phyloP scores from a whole-genome alignment of 2,888 invertebrate species.

The Phasia obesa region DNA sequence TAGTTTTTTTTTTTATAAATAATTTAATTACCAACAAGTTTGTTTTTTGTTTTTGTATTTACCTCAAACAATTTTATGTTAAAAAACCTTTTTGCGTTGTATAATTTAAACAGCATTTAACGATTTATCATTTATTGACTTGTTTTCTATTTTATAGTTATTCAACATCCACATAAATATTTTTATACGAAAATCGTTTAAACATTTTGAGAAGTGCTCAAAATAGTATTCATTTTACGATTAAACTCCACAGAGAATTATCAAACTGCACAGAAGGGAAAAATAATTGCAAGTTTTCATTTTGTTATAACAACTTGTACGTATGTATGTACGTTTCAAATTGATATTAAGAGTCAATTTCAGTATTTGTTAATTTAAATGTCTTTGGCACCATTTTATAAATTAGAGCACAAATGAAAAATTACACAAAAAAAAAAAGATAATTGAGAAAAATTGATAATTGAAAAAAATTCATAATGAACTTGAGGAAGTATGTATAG shows the following conservation, averaged over 20 bases:
- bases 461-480: background rate
- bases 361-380: constrained; percentile 23
- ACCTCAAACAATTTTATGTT: constrained; percentile 40
- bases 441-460: background rate
- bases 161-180: constrained; percentile 3
- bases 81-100: constrained; percentile 41
- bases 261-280: background rate
- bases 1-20: constrained; percentile 35
- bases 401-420: background rate
- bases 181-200: constrained; percentile 19
- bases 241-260: constrained; percentile 34
- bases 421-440: background rate
- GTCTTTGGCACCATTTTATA: constrained; percentile 16
- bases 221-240: constrained; percentile 2
- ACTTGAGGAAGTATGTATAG: constrained; percentile 1
- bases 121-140: constrained; percentile 35
- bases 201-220: background rate
- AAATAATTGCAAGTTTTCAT: constrained; percentile 36
- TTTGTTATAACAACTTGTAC: constrained; percentile 9
- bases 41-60: constrained; percentile 7
- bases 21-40: constrained; percentile 47
- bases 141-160: constrained; percentile 17
- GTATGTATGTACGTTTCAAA: background rate
- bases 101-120: constrained; percentile 47
- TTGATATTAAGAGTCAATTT: constrained; percentile 14